Evolutionary conservation across 1,140 invertebrate species (phyloP).

Genomic region (Trachelipus rathkii): DNA sequence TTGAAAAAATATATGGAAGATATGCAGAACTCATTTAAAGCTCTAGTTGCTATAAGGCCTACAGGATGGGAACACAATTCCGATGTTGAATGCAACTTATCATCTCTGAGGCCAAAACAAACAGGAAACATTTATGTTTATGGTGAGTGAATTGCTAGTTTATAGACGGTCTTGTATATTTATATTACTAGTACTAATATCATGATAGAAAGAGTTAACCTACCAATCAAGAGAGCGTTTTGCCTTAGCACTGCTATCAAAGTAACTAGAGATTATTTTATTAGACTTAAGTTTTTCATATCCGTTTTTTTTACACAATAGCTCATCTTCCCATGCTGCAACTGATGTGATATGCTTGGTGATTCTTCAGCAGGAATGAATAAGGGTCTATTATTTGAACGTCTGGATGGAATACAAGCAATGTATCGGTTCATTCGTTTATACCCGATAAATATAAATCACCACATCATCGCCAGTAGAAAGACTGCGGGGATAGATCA

Average conservation of each 20-base stretch:
- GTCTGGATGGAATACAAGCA: too few relatives aligned
- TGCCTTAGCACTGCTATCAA: neutral
- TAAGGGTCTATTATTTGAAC: too few relatives aligned
- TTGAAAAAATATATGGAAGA: slow-evolving; percentile 29
- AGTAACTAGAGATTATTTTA: too few relatives aligned
- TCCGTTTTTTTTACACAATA: too few relatives aligned
- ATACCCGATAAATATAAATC: too few relatives aligned
- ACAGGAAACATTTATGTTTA: slow-evolving; percentile 57
- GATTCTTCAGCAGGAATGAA: too few relatives aligned
- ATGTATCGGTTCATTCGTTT: too few relatives aligned
- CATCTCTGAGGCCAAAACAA: slow-evolving; percentile 54
- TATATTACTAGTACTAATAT: neutral
- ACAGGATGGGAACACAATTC: slow-evolving; percentile 61
- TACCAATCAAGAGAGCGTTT: slow-evolving; percentile 12
- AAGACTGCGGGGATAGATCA: too few relatives aligned
- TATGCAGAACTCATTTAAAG: slow-evolving; percentile 34
- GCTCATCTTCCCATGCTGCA: too few relatives aligned
- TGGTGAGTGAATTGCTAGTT: slow-evolving; percentile 50
- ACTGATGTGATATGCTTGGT: too few relatives aligned
- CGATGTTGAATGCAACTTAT: slow-evolving; percentile 49
- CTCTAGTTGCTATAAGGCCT: slow-evolving; percentile 62
- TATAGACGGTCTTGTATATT: neutral
- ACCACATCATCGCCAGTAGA: too few relatives aligned
- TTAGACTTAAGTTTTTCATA: too few relatives aligned
- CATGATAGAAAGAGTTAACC: neutral